Conservation (phyloP, 2,113 vertebrate genomes). For the Neopipo cinnamomea region DNA sequence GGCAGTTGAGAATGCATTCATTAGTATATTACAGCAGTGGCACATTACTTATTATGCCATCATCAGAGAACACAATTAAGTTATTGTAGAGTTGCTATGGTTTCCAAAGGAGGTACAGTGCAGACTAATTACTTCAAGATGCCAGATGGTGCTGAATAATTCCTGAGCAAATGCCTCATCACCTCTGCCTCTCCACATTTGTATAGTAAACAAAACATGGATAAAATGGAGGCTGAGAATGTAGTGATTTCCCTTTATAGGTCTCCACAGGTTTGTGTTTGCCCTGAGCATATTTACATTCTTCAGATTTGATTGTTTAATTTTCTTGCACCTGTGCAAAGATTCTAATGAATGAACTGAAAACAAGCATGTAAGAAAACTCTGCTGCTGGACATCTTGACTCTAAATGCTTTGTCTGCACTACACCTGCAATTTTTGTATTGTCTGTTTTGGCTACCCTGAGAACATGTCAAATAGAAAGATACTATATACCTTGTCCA, state of each 20-base stretch:
- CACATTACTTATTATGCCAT: slow-evolving; percentile 25
- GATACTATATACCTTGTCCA: not conserved
- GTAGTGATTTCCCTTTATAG: slow-evolving; percentile 48
- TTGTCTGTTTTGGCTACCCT: not conserved
- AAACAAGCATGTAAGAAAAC: not conserved
- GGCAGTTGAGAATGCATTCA: slow-evolving; percentile 2
- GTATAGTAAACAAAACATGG: slow-evolving; percentile 58
- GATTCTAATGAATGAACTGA: slow-evolving; percentile 1
- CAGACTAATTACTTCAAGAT: slow-evolving; percentile 45
- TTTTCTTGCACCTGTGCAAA: slow-evolving; percentile 35
- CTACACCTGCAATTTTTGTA: not conserved
- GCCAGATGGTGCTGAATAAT: slow-evolving; percentile 33
- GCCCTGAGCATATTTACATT: slow-evolving; percentile 29
- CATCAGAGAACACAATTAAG: slow-evolving; percentile 18
- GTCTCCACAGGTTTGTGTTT: not conserved
- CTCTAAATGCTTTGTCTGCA: not conserved
- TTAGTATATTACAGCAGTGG: not conserved
- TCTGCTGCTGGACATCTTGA: not conserved
- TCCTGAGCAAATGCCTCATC: slow-evolving; percentile 49
- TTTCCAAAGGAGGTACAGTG: slow-evolving; percentile 28
- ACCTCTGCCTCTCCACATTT: slow-evolving; percentile 40
- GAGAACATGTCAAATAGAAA: not conserved
- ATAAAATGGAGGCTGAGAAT: slow-evolving; percentile 46
- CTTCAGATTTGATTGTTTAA: not conserved
- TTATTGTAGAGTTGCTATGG: slow-evolving; percentile 38